phyloP scores from a whole-genome alignment of 2,113 vertebrate genomes.

The Cnemophilus loriae region DNA sequence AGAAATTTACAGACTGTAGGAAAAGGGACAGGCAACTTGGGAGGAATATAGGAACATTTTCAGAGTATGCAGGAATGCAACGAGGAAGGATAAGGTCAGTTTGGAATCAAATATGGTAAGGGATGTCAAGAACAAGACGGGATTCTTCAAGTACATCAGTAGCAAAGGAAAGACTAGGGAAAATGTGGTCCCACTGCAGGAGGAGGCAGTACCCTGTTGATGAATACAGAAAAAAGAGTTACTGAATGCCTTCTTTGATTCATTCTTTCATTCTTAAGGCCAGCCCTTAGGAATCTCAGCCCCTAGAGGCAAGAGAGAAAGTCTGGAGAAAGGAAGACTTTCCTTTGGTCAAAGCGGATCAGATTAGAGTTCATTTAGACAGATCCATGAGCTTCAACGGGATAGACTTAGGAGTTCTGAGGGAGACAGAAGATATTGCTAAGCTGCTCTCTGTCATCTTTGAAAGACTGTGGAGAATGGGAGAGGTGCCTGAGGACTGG shows the following conservation, averaged over 20 bases:
- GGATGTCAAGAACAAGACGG: not conserved
- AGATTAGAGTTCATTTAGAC: not conserved
- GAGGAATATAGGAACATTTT: not conserved
- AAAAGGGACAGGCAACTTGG: not conserved
- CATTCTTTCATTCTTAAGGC: not conserved
- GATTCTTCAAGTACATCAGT: not conserved
- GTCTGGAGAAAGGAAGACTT: not conserved
- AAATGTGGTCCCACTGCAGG: not conserved
- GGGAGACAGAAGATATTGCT: not conserved
- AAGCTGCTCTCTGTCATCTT: not conserved
- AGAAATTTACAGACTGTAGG: not conserved
- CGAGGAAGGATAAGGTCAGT: accelerated
- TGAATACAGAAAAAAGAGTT: not conserved
- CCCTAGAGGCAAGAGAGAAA: not conserved
- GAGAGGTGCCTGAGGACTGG: not conserved
- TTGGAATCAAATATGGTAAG: not conserved
- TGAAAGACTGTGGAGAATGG: not conserved
- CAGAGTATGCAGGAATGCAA: not conserved
- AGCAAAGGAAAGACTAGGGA: not conserved
- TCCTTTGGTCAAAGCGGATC: not conserved
- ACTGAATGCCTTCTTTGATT: not conserved
- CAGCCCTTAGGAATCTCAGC: not conserved
- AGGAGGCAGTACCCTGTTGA: not conserved
- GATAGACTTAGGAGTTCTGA: not conserved
- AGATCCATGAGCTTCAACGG: not conserved